A percentile compares a stretch with the other conserved stretches of the same genome.
These are phyloP conservation scores for Anguilla megastoma DNA, from an alignment of 2,797 vertebrate species.

Conservation along the genomic window DNA sequence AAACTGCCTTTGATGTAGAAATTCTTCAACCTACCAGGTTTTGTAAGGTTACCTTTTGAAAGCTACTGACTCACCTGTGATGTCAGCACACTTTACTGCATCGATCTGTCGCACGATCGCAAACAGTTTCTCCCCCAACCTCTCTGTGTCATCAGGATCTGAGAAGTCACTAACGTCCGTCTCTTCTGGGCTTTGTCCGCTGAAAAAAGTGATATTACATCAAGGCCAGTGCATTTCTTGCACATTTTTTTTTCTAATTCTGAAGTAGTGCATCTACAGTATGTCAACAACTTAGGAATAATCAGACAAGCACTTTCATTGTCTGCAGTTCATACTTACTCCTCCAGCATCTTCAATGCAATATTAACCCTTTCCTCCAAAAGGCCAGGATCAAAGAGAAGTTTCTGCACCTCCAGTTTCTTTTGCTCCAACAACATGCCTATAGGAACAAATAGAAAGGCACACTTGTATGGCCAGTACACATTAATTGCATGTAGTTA, in stretches of 20 bases:
- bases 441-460: constrained; percentile 42
- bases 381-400: constrained; percentile 67
- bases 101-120: constrained; percentile 70
- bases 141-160: constrained; percentile 68
- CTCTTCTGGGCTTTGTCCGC: constrained; percentile 60
- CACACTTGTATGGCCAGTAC: not conserved
- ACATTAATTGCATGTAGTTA: not conserved
- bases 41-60: not conserved
- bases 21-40: not conserved
- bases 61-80: constrained; percentile 67
- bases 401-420: constrained; percentile 66
- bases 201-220: not conserved
- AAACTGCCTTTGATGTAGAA: not conserved
- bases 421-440: constrained; percentile 81
- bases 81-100: constrained; percentile 68
- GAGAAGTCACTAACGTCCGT: constrained; percentile 61
- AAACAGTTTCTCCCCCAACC: constrained; percentile 74
- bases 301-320: not conserved
- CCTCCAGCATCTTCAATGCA: constrained; percentile 68
- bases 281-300: not conserved
- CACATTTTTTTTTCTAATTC: not conserved
- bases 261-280: not conserved
- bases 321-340: constrained; percentile 57
- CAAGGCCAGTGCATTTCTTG: not conserved
- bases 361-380: constrained; percentile 70